Evolutionary conservation across 2,888 invertebrate species (phyloP).

Genomic region (Mechanitis messenoides): DNA sequence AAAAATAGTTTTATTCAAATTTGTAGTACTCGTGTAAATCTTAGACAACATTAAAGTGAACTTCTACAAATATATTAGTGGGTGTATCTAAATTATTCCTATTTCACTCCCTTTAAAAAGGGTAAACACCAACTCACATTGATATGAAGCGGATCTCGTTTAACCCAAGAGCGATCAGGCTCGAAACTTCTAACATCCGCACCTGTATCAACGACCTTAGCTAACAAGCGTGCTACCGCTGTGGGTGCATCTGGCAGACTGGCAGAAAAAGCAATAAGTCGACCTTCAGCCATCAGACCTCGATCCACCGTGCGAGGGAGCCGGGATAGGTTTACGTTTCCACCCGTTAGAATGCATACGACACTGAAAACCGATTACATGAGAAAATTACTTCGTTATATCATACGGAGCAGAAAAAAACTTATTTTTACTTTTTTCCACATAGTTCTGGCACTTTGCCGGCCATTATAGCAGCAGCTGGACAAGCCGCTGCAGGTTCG

Average conservation of each 20-base stretch:
- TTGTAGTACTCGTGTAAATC: too few species aligned
- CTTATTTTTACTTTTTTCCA: slow-evolving; percentile 1
- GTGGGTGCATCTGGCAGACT: neutral
- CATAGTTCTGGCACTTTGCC: slow-evolving; percentile 71
- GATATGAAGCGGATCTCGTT: neutral
- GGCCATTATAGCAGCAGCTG: slow-evolving; percentile 70
- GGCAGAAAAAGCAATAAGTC: slow-evolving; percentile 53
- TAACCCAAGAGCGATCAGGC: slow-evolving; percentile 7
- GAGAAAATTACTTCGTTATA: neutral
- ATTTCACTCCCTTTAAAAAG: too few species aligned
- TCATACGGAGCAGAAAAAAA: neutral
- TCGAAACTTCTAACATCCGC: slow-evolving; percentile 7
- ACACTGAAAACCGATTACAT: neutral
- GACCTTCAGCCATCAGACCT: slow-evolving; percentile 89
- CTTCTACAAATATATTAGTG: too few species aligned
- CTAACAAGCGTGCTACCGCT: neutral
- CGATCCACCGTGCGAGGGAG: slow-evolving; percentile 88
- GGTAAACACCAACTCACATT: neutral
- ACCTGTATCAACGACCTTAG: neutral
- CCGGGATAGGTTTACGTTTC: slow-evolving; percentile 90
- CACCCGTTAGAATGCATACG: slow-evolving; percentile 3
- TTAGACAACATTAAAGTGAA: too few species aligned
- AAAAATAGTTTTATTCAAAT: too few species aligned
- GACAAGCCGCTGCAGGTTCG: neutral
- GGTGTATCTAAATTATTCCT: too few species aligned